Evolutionary conservation across 2,888 invertebrate genomes (phyloP).

Genomic region (Torymus tubicola): DNA sequence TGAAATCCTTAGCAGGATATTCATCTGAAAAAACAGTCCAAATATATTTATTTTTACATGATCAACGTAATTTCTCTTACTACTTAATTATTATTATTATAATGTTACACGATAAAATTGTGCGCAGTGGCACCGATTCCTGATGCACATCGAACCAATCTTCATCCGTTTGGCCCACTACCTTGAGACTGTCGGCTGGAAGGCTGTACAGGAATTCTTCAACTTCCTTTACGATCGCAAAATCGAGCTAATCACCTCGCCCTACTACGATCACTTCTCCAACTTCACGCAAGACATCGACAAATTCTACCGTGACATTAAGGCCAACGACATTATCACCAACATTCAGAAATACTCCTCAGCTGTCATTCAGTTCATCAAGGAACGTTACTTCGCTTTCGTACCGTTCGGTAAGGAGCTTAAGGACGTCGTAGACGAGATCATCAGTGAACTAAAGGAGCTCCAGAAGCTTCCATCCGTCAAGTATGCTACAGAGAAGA

Average conservation of each 20-base stretch:
- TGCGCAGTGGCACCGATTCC: constrained; percentile 81
- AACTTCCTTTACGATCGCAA: constrained; percentile 89
- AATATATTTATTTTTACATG: too few species aligned
- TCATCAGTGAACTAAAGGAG: constrained; percentile 80
- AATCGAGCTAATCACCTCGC: constrained; percentile 87
- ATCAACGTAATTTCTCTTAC: too few species aligned
- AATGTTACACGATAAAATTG: background rate
- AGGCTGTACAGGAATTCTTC: constrained; percentile 85
- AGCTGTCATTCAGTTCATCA: constrained; percentile 82
- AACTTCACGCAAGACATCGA: constrained; percentile 90
- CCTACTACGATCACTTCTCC: constrained; percentile 88
- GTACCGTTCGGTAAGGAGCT: constrained; percentile 84
- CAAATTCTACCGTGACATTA: constrained; percentile 86
- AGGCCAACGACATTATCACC: constrained; percentile 86
- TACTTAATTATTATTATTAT: background rate
- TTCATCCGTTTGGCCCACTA: constrained; percentile 87
- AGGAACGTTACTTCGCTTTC: constrained; percentile 82
- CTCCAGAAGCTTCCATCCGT: constrained; percentile 81
- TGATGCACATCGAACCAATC: constrained; percentile 87
- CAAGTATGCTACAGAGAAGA: constrained; percentile 78
- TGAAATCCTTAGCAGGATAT: too few species aligned
- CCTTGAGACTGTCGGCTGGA: constrained; percentile 85
- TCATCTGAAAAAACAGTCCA: too few species aligned
- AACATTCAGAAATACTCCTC: constrained; percentile 87
- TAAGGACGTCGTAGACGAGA: constrained; percentile 81